Evolutionary conservation across 2,888 invertebrate species (phyloP), one percentile per base, ranked within the genome.

Genomic region (Caenorhabditis doughertyi): DNA sequence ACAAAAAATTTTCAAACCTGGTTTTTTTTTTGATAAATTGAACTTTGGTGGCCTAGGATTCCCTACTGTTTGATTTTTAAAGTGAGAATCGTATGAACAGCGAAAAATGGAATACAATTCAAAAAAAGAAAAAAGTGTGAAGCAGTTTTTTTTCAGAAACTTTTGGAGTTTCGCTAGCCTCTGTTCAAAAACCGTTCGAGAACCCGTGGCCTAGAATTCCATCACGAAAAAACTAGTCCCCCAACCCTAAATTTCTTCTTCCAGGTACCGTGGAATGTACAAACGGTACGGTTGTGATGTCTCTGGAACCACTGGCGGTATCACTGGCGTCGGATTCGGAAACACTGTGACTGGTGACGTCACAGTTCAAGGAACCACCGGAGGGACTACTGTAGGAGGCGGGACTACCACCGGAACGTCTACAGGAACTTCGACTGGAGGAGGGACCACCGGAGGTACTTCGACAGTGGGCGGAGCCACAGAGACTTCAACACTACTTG

Each of bases 241-340:
- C n/a, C n/a, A 39, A 39, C 16, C 16, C 32, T 9, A 39, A 39
- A 39, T 39, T 39, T 16, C 29, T 3, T 39, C 11, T 42, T 53
- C 44, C 53, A 79, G 79, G 79, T 84, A 84, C 51, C 81, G 81
- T 16, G 84, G 84, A 82, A 84, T 84, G 81, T 84, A 76, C 79
- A 82, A 79, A 55, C 70, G 84, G 9, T 84, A 84, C 64, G 81
- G 84, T 32, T 81, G 81, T 42, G 84, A 84, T 39, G 79, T 62
- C 0, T 84, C 84, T 3, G 80, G 67, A 13, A 80, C 80, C 25
- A 73, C 73, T 32, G 80, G 60, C 16, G 80, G 80, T 2, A 13
- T 80, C 32, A 80, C 80, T 21, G 80, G 80, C 3, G 47, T 71
- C 39, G 73, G 68, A 29, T 80, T 80, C 47, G 68, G 73, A 18